phyloP scores from a whole-genome alignment of 2,113 vertebrate genomes.

The Coturnix japonica region DNA sequence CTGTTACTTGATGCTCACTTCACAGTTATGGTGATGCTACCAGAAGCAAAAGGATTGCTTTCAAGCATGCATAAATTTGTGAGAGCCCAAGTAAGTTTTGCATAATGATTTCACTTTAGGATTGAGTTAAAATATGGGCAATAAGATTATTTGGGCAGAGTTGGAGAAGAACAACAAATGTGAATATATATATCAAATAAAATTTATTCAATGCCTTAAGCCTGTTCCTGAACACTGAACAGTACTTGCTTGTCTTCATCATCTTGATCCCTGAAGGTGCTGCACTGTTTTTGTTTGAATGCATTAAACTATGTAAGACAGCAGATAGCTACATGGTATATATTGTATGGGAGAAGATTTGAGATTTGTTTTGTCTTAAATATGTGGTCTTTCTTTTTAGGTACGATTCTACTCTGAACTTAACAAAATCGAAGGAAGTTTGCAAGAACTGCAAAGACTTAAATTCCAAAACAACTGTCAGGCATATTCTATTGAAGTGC shows the following conservation, averaged over 20 bases:
- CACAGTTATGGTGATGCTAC: constrained; percentile 91
- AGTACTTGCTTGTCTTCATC: not conserved
- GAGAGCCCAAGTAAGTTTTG: constrained; percentile 86
- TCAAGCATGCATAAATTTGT: constrained; percentile 87
- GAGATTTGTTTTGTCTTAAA: not conserved
- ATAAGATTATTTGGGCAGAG: not conserved
- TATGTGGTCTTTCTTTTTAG: constrained; percentile 67
- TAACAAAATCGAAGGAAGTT: constrained; percentile 92
- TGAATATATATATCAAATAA: not conserved
- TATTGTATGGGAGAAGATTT: not conserved
- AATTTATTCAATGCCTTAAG: not conserved
- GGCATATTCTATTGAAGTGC: constrained; percentile 92
- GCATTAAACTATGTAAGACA: not conserved
- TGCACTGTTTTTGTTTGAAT: not conserved
- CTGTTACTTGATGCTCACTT: constrained; percentile 94
- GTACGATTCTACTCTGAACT: constrained; percentile 90
- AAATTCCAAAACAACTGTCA: constrained; percentile 74
- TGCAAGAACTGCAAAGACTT: constrained; percentile 83
- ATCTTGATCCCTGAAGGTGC: not conserved
- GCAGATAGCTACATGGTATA: not conserved
- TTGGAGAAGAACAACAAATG: not conserved
- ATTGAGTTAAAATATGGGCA: not conserved
- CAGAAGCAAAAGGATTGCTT: constrained; percentile 87
- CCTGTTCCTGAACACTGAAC: not conserved
- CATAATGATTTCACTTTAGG: not conserved